A percentile compares a stretch with the other conserved stretches of the same genome.
These are phyloP conservation scores for Umimayanthus chanpuru DNA, from an alignment of 92 coral and sea anemone genomes.

Conservation along the genomic window DNA sequence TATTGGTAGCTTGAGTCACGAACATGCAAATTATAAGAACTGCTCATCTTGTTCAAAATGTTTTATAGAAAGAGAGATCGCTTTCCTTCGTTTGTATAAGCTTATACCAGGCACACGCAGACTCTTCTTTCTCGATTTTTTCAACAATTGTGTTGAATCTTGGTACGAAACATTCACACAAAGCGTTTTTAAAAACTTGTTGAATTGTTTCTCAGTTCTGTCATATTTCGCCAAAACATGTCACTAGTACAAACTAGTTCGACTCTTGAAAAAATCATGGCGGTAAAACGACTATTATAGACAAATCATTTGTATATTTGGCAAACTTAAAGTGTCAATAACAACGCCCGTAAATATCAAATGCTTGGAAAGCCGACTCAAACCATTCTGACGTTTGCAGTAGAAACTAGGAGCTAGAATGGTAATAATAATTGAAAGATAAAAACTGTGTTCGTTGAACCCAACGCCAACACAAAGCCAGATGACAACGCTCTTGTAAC, in stretches of 20 bases:
- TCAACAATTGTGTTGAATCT: too few relatives aligned
- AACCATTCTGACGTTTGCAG: neutral
- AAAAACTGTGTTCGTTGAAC: neutral
- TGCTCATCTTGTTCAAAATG: too few relatives aligned
- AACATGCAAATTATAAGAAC: neutral
- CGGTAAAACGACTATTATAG: neutral
- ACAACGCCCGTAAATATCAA: neutral
- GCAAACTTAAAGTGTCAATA: too few relatives aligned
- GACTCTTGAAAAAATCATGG: neutral
- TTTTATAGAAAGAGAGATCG: neutral
- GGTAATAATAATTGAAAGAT: too few relatives aligned
- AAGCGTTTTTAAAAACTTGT: neutral
- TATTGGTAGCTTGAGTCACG: neutral
- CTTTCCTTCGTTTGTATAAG: neutral
- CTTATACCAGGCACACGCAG: neutral
- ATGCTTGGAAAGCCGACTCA: neutral
- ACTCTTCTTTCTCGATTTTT: neutral
- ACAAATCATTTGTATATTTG: neutral
- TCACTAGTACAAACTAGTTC: neutral
- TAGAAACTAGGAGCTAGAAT: neutral
- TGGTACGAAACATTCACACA: neutral
- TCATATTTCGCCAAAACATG: neutral
- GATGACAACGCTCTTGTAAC: neutral
- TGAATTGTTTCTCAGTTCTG: neutral
- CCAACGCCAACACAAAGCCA: neutral